phyloP scores from a whole-genome alignment of 1,140 invertebrate species.

The Nylanderia fulva region DNA sequence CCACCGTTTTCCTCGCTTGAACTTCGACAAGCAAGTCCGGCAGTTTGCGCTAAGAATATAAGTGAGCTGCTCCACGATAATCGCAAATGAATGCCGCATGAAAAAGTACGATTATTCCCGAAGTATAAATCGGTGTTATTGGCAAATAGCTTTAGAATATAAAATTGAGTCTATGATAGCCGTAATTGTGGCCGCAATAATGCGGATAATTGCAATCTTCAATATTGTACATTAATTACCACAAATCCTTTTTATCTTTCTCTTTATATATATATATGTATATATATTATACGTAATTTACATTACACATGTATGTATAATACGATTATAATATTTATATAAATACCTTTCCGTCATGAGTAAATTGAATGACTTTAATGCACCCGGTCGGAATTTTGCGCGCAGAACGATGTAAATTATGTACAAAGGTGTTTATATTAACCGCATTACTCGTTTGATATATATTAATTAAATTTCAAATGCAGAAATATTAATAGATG shows the following conservation, averaged over 20 bases:
- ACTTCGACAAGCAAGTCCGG: not conserved
- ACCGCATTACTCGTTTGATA: not conserved
- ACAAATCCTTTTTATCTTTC: not conserved
- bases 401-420: conserved; percentile 7
- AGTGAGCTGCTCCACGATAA: not conserved
- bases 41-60: not conserved
- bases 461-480: conserved; percentile 23
- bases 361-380: conserved; percentile 30
- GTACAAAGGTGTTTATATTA: conserved; percentile 13
- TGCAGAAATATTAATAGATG: conserved; percentile 29
- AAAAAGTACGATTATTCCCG: not conserved
- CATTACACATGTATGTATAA: not conserved
- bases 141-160: not conserved
- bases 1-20: not conserved
- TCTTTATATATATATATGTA: no score
- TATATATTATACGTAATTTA: not conserved
- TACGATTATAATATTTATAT: conserved; percentile 11
- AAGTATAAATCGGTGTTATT: not conserved
- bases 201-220: not conserved
- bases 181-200: not conserved
- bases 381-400: not conserved
- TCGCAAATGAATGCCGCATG: not conserved
- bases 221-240: not conserved
- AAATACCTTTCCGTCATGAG: not conserved
- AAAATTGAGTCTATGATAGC: not conserved